These are phyloP conservation scores for Epistrophe eligans DNA, from an alignment of 2,888 invertebrate species.

Conservation along the genomic window DNA sequence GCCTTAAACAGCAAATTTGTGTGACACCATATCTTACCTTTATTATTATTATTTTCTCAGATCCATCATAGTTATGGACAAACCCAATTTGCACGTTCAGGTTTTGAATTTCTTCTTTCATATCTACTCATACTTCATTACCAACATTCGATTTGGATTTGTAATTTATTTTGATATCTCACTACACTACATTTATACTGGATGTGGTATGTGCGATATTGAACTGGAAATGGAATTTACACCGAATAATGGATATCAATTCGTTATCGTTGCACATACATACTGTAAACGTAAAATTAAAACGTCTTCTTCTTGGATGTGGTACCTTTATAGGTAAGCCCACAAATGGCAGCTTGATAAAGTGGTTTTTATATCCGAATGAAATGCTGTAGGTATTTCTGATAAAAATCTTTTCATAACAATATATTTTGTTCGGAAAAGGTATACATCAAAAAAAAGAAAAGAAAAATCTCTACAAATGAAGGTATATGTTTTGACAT, in stretches of 20 bases:
- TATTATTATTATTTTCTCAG: not conserved
- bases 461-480: not conserved
- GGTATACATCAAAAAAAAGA: not conserved
- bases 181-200: not conserved
- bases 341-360: conserved; percentile 12
- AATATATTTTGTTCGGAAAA: not conserved
- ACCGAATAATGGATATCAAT: conserved; percentile 61
- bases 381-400: conserved; percentile 8
- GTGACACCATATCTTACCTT: not conserved
- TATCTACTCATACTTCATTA: not conserved
- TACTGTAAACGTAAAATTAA: conserved; percentile 47
- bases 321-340: not conserved
- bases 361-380: not conserved
- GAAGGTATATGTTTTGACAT: not conserved
- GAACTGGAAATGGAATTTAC: conserved; percentile 52
- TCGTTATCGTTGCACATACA: not conserved
- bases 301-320: conserved; percentile 39
- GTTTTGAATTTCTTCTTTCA: conserved; percentile 23
- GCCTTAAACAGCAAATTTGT: not conserved
- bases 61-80: conserved; percentile 13
- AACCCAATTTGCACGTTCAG: conserved; percentile 58
- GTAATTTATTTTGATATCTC: conserved; percentile 59
- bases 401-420: conserved; percentile 7
- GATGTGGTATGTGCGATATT: conserved; percentile 40
- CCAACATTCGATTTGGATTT: conserved; percentile 57